phyloP scores from a whole-genome alignment of 2,113 vertebrate species.

The Lophochroa leadbeateri region DNA sequence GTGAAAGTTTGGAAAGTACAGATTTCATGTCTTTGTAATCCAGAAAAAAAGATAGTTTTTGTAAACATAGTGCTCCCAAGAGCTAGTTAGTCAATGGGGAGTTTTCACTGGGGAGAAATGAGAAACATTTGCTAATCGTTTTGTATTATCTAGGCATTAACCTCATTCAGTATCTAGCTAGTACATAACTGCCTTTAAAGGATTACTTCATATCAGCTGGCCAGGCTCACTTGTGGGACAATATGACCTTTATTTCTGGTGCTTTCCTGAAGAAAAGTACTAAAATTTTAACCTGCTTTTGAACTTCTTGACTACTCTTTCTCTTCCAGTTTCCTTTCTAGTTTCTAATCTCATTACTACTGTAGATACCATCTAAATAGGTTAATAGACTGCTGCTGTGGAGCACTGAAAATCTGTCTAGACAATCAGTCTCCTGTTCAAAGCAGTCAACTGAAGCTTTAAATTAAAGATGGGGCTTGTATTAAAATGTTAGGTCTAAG shows the following conservation, averaged over 20 bases:
- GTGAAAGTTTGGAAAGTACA: not conserved
- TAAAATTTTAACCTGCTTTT: not conserved
- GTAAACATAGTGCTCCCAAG: not conserved
- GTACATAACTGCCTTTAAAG: not conserved
- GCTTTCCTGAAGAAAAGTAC: not conserved
- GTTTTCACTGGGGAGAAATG: not conserved
- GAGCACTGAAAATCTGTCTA: not conserved
- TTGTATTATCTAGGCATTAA: not conserved
- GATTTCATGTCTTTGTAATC: not conserved
- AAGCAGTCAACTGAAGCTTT: constrained; percentile 4
- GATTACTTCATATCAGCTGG: not conserved
- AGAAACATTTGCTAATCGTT: not conserved
- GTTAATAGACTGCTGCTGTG: constrained; percentile 36
- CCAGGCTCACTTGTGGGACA: not conserved
- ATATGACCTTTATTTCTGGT: not conserved
- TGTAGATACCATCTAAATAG: constrained; percentile 33
- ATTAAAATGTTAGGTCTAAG: not conserved
- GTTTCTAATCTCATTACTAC: constrained; percentile 29
- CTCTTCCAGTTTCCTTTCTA: not conserved
- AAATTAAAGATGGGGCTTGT: not conserved
- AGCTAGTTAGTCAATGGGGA: not conserved
- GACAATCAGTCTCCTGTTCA: constrained; percentile 30
- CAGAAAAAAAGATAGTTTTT: not conserved
- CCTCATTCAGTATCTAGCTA: not conserved
- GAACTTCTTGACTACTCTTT: not conserved